Base-by-base conservation (phyloP, 2,797 vertebrate genomes). In the Benthosema pterotum region DNA sequence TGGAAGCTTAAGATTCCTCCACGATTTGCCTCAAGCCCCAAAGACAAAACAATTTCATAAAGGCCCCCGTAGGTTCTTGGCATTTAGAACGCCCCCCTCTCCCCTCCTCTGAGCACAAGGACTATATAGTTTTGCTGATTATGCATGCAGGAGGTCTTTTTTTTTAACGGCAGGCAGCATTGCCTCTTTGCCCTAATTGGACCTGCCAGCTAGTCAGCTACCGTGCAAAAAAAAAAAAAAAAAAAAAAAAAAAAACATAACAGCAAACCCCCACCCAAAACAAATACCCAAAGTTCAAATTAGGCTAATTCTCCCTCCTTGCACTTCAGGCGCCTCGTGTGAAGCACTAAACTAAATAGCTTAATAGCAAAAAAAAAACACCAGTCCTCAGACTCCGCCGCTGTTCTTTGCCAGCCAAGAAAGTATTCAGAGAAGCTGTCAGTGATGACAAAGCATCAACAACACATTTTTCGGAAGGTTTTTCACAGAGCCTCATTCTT, bases 11-110 rank as follows among this genome's bases (percentile, higher is more conserved):
- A 81, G 80, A 88, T 87, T 80, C 28, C 53, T 69, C 57, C 61
- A 50, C 18, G 82, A 87, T 83, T 82, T 65, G 65, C 73, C 75
- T 78, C 52, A 50, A 76, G 77, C 71, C 70, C 71, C 70, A 60
- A 87, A 85, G 82, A 89, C 83, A 81, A 60, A 87, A 88, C 82
- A 84, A 72, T 77, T 75, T 60, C 63, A 77, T 52, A 74, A 68
- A 80, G 75, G n/a, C n/a, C 66, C 78, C 69, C 69, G 75, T 83
- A 67, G 71, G 3, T 22, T 74, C 59, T 60, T 53, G 42, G 66
- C 56, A 58, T 82, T 80, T 72, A 52, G 67, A 69, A 69, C 60
- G 65, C 63, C 83, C 65, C 60, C 68, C n/a, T n/a, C n/a, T n/a
- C n/a, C n/a, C n/a, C n/a, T n/a, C n/a, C n/a, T n/a, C n/a, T n/a